phyloP scores from a whole-genome alignment of 2,888 invertebrate genomes.

The Biston stratarius region DNA sequence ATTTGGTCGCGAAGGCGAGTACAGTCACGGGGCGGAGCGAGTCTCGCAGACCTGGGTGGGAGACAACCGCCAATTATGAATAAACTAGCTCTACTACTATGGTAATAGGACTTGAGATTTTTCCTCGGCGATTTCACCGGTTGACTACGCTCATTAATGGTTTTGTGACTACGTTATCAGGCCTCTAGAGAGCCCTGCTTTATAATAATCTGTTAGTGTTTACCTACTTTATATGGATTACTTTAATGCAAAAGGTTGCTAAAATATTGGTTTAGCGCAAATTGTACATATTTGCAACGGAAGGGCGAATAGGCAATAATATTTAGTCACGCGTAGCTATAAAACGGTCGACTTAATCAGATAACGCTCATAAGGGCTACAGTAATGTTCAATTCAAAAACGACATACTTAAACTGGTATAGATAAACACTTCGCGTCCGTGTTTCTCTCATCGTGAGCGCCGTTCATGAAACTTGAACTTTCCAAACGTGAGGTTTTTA shows the following conservation, averaged over 20 bases:
- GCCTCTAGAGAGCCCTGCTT: conserved; percentile 69
- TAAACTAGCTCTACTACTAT: conserved; percentile 84
- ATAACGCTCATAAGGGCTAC: neutral
- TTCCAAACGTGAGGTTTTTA: conserved; percentile 56
- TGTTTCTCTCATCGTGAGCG: neutral
- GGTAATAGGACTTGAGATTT: conserved; percentile 82
- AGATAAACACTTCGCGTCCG: neutral
- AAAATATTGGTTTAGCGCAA: conserved; percentile 25
- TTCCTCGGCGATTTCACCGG: conserved; percentile 81
- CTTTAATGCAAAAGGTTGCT: conserved; percentile 30
- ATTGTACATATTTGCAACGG: conserved; percentile 12
- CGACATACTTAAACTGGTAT: conserved; percentile 1
- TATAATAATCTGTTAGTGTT: conserved; percentile 42
- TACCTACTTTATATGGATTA: conserved; percentile 35
- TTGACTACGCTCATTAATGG: conserved; percentile 77
- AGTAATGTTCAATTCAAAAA: neutral
- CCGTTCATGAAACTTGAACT: conserved; percentile 49
- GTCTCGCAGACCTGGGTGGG: conserved; percentile 67
- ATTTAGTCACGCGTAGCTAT: conserved; percentile 10
- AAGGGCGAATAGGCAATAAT: conserved; percentile 7
- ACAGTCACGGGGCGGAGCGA: conserved; percentile 62
- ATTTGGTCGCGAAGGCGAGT: conserved; percentile 64
- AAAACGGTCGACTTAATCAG: conserved; percentile 2
- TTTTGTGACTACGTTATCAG: conserved; percentile 77
- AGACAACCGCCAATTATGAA: conserved; percentile 81